Evolutionary conservation across 2,888 invertebrate genomes (phyloP).

Genomic region (Actias luna): DNA sequence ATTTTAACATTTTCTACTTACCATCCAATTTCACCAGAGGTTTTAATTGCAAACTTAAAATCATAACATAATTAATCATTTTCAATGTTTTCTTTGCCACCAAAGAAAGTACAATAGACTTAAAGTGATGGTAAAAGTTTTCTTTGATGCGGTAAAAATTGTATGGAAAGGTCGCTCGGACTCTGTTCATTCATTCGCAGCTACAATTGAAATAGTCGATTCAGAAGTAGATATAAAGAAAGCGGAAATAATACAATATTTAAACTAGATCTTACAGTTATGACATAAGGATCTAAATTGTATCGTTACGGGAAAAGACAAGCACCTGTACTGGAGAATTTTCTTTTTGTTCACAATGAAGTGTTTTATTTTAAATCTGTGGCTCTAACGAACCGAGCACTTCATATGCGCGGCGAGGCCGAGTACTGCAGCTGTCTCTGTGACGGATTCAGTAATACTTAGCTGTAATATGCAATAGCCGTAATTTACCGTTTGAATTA

Average conservation of each 20-base stretch:
- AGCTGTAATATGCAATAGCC: neutral
- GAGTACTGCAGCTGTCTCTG: slow-evolving; percentile 55
- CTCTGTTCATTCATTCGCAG: slow-evolving; percentile 75
- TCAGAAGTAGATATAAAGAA: slow-evolving; percentile 20
- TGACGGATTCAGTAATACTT: slow-evolving; percentile 10
- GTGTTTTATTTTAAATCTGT: slow-evolving; percentile 77
- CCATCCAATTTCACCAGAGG: too few relatives aligned
- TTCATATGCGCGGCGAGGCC: slow-evolving; percentile 56
- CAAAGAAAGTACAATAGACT: neutral
- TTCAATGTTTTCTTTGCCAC: too few relatives aligned
- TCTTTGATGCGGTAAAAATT: slow-evolving; percentile 18
- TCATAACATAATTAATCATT: too few relatives aligned
- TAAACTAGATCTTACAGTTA: slow-evolving; percentile 51
- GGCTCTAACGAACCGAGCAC: slow-evolving; percentile 73
- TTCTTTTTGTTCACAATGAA: slow-evolving; percentile 67
- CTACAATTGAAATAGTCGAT: slow-evolving; percentile 66
- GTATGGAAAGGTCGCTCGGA: slow-evolving; percentile 63
- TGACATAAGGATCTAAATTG: slow-evolving; percentile 45
- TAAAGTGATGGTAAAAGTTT: neutral
- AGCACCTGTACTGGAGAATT: slow-evolving; percentile 58
- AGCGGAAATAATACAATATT: slow-evolving; percentile 35
- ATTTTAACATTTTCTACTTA: too few relatives aligned
- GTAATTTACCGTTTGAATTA: neutral
- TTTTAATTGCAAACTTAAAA: too few relatives aligned
- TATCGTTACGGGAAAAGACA: slow-evolving; percentile 40